Evolutionary conservation across 2,888 invertebrate species (phyloP), one percentile per base, ranked within the genome.

Genomic region (Dicycla oo): DNA sequence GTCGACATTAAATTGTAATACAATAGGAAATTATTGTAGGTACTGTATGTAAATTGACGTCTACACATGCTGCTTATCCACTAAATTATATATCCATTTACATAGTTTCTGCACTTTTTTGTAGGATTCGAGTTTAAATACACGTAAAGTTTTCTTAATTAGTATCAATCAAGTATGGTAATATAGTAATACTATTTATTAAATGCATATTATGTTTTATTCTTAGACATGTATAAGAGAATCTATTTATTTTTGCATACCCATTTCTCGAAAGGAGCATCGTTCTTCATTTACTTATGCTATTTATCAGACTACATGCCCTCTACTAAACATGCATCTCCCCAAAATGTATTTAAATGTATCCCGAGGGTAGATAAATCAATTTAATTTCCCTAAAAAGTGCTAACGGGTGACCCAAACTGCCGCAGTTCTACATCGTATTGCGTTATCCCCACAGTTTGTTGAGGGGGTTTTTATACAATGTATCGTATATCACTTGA

Each of bases 301-400:
- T 30, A 8, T 51, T 45, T 54, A 54, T 63, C 15, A 30, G 34
- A 45, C 2, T 53, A 26, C 5, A 23, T 30, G 26, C 43, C n/a
- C 13, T 71, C 47, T 49, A 15, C 13, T 45, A n/a, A 77, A 56
- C 13, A 38, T 18, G 30, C 57, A 40, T 20, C 30, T 43, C 30
- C 38, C 43, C 8, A n/a, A 38, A 69, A 58, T 30, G 20, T 56
- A 58, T 30, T 30, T 7, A 15, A 58, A 58, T 70, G 47, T 63
- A 58, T 78, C 51, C 57, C 47, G 13, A 30, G 53, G 58, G 58
- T 78, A 71, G 40, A 58, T 78, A 71, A 78, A 75, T 78, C 51
- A 75, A 71, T 78, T 40, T 49, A 58, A 53, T 60, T 75, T 57
- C 10, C 53, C 34, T 53, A 47, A 57, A 69, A 77, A 34, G 30